Conservation (phyloP, 2,113 vertebrate species). For the Limnothrissa miodon region DNA sequence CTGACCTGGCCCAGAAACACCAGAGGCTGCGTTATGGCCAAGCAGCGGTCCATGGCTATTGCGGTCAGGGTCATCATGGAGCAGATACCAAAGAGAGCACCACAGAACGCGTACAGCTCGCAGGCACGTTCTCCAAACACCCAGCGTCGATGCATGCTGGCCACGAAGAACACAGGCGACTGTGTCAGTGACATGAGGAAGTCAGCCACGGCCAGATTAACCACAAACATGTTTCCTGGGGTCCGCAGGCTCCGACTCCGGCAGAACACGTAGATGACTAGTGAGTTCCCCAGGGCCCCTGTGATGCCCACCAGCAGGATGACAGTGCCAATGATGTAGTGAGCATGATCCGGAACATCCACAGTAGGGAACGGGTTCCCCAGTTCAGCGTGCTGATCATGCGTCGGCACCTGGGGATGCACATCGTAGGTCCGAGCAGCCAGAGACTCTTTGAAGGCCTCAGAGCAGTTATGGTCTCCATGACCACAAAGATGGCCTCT, state of each 20-base stretch:
- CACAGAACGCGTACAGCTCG: constrained; percentile 83
- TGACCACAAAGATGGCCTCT: constrained; percentile 37
- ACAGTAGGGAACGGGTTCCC: constrained; percentile 40
- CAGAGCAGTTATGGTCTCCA: constrained; percentile 42
- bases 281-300: constrained; percentile 50
- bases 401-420: constrained; percentile 29
- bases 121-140: constrained; percentile 81
- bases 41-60: constrained; percentile 80
- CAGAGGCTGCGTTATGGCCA: constrained; percentile 81
- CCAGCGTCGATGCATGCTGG: constrained; percentile 79
- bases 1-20: constrained; percentile 70
- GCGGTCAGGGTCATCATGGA: constrained; percentile 84
- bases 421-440: constrained; percentile 25
- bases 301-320: constrained; percentile 54
- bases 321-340: constrained; percentile 54
- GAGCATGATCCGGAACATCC: constrained; percentile 54
- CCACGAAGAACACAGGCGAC: constrained; percentile 77
- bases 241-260: constrained; percentile 71
- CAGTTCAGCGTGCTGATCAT: constrained; percentile 8
- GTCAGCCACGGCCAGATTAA: constrained; percentile 72
- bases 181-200: constrained; percentile 74
- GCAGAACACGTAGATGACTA: constrained; percentile 57
- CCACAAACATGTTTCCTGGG: constrained; percentile 76
- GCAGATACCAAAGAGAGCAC: constrained; percentile 81
- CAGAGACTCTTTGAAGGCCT: constrained; percentile 24